Conservation (phyloP, 2,797 vertebrate genomes). For the Gobio occitaniae region DNA sequence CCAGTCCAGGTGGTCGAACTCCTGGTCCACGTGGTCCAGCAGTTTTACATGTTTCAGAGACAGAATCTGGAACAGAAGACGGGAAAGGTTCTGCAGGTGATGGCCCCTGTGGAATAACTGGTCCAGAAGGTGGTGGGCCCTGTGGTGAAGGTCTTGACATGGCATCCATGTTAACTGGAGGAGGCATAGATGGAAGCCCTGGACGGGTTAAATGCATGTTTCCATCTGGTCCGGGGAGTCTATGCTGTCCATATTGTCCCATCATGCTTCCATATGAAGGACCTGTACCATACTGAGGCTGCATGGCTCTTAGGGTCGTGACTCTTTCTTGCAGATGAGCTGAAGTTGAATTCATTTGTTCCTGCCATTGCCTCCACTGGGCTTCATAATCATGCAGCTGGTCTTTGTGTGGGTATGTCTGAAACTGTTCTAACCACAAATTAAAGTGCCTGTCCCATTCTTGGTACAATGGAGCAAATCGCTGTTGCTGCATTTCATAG, state of each 20-base stretch:
- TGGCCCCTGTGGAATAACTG: slow-evolving; percentile 1
- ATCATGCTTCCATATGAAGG: slow-evolving; percentile 81
- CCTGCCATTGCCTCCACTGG: slow-evolving; percentile 98
- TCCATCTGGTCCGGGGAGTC: slow-evolving; percentile 74
- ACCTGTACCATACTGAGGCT: slow-evolving; percentile 72
- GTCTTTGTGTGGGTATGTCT: slow-evolving; percentile 95
- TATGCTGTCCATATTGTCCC: slow-evolving; percentile 81
- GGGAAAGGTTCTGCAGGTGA: slow-evolving; percentile 32
- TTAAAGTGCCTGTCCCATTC: slow-evolving; percentile 91
- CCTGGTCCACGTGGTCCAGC: slow-evolving; percentile 71
- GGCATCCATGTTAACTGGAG: slow-evolving; percentile 31
- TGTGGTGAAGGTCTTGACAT: slow-evolving; percentile 60
- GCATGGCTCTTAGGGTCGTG: slow-evolving; percentile 84
- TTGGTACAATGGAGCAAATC: slow-evolving; percentile 89
- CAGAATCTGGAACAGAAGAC: slow-evolving; percentile 66
- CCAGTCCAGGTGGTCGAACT: slow-evolving; percentile 71
- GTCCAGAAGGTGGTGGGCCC: slow-evolving; percentile 59
- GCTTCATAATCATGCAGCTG: slow-evolving; percentile 94
- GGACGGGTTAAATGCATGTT: slow-evolving; percentile 73
- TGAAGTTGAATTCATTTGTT: slow-evolving; percentile 94
- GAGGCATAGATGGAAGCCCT: slow-evolving; percentile 24
- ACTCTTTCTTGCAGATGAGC: slow-evolving; percentile 90
- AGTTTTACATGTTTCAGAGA: slow-evolving; percentile 63
- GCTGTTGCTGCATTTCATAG: slow-evolving; percentile 91
- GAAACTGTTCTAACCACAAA: slow-evolving; percentile 94